These are phyloP conservation scores for Andrena hattorfiana DNA, from an alignment of 2,888 invertebrate genomes.

Conservation along the genomic window DNA sequence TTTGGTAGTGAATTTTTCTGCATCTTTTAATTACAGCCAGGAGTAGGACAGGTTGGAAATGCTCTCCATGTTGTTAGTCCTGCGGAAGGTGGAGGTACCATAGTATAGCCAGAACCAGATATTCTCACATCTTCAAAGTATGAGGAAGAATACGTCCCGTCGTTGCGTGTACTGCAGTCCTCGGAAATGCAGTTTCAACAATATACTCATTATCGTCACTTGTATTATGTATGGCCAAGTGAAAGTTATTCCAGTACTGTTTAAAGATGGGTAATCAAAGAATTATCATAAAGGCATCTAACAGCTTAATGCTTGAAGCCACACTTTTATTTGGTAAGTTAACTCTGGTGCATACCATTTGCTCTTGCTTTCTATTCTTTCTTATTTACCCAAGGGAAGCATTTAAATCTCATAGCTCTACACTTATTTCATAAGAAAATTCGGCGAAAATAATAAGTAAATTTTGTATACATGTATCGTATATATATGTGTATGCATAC, in stretches of 20 bases:
- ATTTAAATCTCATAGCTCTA: conserved; percentile 32
- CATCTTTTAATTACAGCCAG: conserved; percentile 74
- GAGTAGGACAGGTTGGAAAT: conserved; percentile 78
- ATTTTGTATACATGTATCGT: conserved; percentile 51
- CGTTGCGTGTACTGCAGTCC: conserved; percentile 58
- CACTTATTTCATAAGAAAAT: conserved; percentile 42
- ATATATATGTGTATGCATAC: conserved; percentile 60
- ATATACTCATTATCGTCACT: conserved; percentile 66
- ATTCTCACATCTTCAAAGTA: conserved; percentile 47
- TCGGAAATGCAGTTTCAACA: conserved; percentile 66
- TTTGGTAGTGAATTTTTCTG: conserved; percentile 36
- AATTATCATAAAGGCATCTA: conserved; percentile 46
- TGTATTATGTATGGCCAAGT: conserved; percentile 74
- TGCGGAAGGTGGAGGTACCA: conserved; percentile 81
- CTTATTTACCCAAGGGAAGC: conserved; percentile 16
- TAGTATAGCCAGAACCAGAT: conserved; percentile 79
- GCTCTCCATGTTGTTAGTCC: conserved; percentile 80
- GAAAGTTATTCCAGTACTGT: conserved; percentile 71
- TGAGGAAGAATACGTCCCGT: conserved; percentile 60
- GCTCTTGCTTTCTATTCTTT: conserved; percentile 24
- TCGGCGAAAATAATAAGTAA: conserved; percentile 44
- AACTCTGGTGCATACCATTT: conserved; percentile 44
- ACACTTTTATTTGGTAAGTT: conserved; percentile 57
- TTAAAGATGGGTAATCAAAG: conserved; percentile 47
- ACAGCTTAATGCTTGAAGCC: conserved; percentile 54